These are phyloP conservation scores for Leptinotarsa peninsularis DNA, from an alignment of 2,888 invertebrate genomes.

Conservation along the genomic window DNA sequence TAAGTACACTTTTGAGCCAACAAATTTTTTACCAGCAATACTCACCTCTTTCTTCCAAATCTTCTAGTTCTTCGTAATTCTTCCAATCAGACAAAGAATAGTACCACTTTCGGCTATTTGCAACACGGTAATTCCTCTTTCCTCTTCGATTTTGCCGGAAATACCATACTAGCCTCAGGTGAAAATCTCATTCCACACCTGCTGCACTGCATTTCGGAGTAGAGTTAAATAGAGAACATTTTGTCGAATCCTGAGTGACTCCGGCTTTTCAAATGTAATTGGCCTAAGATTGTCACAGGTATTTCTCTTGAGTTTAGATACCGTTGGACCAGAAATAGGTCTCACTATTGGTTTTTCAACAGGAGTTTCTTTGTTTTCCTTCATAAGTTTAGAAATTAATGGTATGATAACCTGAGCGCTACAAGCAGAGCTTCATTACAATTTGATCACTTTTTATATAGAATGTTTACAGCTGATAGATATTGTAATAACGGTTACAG, in stretches of 20 bases:
- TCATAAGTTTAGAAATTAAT: background rate
- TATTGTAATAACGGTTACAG: too few relatives aligned
- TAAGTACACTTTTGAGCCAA: too few relatives aligned
- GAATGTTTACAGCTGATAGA: too few relatives aligned
- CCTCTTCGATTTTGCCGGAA: constrained; percentile 93
- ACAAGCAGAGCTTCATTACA: too few relatives aligned
- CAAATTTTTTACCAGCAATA: background rate
- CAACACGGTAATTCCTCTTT: constrained; percentile 85
- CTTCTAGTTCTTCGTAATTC: constrained; percentile 93
- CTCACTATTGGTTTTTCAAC: background rate
- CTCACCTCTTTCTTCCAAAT: constrained; percentile 86
- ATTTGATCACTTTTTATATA: too few relatives aligned
- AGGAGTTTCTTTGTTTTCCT: constrained; percentile 8
- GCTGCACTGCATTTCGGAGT: constrained; percentile 95
- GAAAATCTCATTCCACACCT: constrained; percentile 96
- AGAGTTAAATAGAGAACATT: constrained; percentile 76
- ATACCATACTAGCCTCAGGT: constrained; percentile 94
- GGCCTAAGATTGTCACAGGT: constrained; percentile 68
- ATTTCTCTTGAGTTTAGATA: constrained; percentile 41
- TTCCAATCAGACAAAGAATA: constrained; percentile 92
- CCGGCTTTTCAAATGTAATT: constrained; percentile 77
- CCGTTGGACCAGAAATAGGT: constrained; percentile 16
- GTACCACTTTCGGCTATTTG: constrained; percentile 90
- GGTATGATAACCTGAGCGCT: too few relatives aligned
- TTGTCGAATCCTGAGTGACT: constrained; percentile 80